These are phyloP conservation scores for Scotopteryx bipunctaria DNA, from an alignment of 2,888 invertebrate species.

Conservation along the genomic window DNA sequence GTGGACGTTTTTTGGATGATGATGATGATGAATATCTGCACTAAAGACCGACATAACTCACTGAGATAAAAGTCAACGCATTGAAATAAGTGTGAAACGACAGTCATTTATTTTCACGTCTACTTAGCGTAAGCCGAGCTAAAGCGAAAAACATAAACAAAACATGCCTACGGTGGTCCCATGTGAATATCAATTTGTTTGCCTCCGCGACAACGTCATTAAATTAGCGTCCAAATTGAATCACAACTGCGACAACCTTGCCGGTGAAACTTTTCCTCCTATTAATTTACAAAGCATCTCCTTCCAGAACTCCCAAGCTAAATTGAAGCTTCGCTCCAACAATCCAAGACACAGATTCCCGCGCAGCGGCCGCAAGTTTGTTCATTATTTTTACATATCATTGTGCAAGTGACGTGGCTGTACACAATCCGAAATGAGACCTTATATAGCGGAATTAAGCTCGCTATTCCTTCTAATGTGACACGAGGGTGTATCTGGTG, in stretches of 20 bases:
- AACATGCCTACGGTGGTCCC: slow-evolving; percentile 72
- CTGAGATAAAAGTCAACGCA: background rate
- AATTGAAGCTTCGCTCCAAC: slow-evolving; percentile 52
- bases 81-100: slow-evolving; percentile 24
- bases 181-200: slow-evolving; percentile 84
- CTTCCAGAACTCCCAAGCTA: slow-evolving; percentile 49
- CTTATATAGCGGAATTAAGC: slow-evolving; percentile 59
- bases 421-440: slow-evolving; percentile 58
- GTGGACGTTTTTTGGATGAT: background rate
- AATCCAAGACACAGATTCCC: slow-evolving; percentile 62
- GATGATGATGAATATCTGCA: no score
- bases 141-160: slow-evolving; percentile 63
- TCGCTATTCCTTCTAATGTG: slow-evolving; percentile 56
- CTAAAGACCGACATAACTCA: slow-evolving; percentile 10
- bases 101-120: slow-evolving; percentile 33
- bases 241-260: slow-evolving; percentile 82
- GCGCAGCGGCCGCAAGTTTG: slow-evolving; percentile 64
- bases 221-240: slow-evolving; percentile 84
- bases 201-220: slow-evolving; percentile 77
- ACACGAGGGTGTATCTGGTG: slow-evolving; percentile 77
- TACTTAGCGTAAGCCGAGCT: slow-evolving; percentile 31
- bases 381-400: slow-evolving; percentile 84
- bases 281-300: slow-evolving; percentile 83
- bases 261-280: slow-evolving; percentile 81
- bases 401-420: slow-evolving; percentile 78